Percentiles rank a stretch among this genome's conserved stretches.
phyloP scores from a whole-genome alignment of 2,113 vertebrate genomes.

The Pluvianellus socialis region DNA sequence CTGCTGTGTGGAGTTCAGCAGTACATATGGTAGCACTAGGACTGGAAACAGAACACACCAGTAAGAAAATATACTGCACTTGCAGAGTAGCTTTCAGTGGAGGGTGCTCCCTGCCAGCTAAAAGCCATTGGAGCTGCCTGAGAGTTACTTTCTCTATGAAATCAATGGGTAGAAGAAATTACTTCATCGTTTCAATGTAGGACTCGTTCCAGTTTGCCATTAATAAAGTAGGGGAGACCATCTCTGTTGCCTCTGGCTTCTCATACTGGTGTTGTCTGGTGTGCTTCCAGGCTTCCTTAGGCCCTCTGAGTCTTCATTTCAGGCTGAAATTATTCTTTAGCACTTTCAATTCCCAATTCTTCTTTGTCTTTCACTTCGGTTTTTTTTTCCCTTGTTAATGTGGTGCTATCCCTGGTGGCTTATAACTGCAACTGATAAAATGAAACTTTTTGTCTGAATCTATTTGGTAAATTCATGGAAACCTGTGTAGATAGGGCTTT shows the following conservation, averaged over 20 bases:
- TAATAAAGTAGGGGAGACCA: too few relatives aligned
- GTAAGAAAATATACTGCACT: background rate
- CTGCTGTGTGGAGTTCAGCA: background rate
- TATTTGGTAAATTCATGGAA: background rate
- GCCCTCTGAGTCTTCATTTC: background rate
- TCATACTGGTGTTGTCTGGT: background rate
- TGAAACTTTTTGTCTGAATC: background rate
- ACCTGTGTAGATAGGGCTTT: background rate
- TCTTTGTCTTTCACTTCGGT: background rate
- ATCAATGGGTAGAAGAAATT: background rate
- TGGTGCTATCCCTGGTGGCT: background rate
- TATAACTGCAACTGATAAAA: background rate
- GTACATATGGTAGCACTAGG: background rate
- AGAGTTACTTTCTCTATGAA: background rate
- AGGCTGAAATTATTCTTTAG: background rate
- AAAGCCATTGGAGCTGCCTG: background rate
- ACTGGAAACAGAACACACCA: background rate
- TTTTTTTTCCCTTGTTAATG: background rate
- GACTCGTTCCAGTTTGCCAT: background rate
- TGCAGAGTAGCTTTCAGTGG: background rate
- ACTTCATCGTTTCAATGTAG: fast-evolving
- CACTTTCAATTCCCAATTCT: background rate
- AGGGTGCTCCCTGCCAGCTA: background rate
- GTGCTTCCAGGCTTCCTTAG: background rate
- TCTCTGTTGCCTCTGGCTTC: background rate